Evolutionary conservation across 92 coral and sea anemone species (phyloP).

Genomic region (Heliopora coerulea): DNA sequence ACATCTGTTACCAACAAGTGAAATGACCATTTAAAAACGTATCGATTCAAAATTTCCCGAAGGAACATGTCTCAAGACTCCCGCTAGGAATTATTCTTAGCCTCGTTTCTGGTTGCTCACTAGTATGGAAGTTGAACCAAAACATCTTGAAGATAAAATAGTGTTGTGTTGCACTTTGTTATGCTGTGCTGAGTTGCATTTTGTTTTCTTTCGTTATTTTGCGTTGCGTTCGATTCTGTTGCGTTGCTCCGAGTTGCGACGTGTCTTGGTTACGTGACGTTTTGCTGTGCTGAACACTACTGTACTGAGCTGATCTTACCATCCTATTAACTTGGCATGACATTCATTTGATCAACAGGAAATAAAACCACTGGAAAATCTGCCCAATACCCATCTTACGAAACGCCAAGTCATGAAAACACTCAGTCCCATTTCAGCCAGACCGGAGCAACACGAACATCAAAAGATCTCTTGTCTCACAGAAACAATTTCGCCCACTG

Average conservation of each 20-base stretch:
- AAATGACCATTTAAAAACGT: too few relatives aligned
- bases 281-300: neutral
- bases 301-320: neutral
- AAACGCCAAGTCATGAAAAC: conserved; percentile 13
- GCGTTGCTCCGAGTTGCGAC: neutral
- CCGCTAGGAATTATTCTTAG: too few relatives aligned
- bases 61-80: too few relatives aligned
- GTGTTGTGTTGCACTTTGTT: neutral
- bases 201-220: neutral
- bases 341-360: conserved; percentile 4
- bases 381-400: neutral
- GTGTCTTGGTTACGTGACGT: neutral
- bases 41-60: too few relatives aligned
- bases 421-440: conserved; percentile 3
- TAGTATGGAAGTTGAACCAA: too few relatives aligned
- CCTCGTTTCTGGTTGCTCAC: too few relatives aligned
- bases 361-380: neutral
- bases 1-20: too few relatives aligned
- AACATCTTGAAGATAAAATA: too few relatives aligned
- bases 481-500: neutral
- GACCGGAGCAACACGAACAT: neutral
- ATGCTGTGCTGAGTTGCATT: neutral
- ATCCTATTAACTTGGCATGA: neutral
- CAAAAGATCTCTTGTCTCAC: neutral
- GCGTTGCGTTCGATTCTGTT: neutral